phyloP scores from a whole-genome alignment of 2,113 vertebrate genomes.

The Nibea coibor region DNA sequence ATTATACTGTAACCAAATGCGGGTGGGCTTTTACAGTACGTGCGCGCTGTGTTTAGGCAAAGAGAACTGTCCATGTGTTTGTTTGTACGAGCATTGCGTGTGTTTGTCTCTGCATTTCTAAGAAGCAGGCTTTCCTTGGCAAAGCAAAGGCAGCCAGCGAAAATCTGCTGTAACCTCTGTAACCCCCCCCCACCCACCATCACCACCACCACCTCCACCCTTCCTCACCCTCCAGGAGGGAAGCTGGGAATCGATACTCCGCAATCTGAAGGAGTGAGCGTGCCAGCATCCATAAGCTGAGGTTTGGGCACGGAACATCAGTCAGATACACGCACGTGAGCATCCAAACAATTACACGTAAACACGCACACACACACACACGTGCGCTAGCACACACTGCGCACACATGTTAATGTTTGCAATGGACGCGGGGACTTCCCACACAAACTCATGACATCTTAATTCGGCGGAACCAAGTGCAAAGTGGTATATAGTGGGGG shows the following conservation, averaged over 20 bases:
- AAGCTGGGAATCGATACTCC: conserved; percentile 66
- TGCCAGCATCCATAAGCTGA: conserved; percentile 60
- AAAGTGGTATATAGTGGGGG: conserved; percentile 24
- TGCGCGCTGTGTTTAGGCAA: conserved; percentile 49
- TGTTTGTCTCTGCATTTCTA: conserved; percentile 59
- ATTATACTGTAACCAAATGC: conserved; percentile 48
- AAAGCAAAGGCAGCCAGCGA: conserved; percentile 49
- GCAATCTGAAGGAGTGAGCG: conserved; percentile 52
- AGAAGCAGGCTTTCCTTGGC: conserved; percentile 77
- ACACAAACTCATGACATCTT: conserved; percentile 67
- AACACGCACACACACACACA: neutral
- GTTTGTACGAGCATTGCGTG: conserved; percentile 56
- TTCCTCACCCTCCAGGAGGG: conserved; percentile 62
- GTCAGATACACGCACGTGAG: conserved; percentile 6
- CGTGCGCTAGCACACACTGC: conserved; percentile 14
- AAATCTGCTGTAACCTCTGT: conserved; percentile 63
- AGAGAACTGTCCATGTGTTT: conserved; percentile 47
- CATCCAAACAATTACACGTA: conserved; percentile 44
- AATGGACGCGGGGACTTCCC: conserved; percentile 75
- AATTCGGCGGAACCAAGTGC: conserved; percentile 52
- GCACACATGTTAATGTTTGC: conserved; percentile 58
- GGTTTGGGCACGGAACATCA: conserved; percentile 59
- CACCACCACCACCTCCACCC: conserved; percentile 60
- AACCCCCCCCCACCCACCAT: conserved; percentile 66
- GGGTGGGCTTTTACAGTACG: conserved; percentile 61